Evolutionary conservation across 2,797 vertebrate genomes (phyloP).

Genomic region (Notoglanidium macrostoma): DNA sequence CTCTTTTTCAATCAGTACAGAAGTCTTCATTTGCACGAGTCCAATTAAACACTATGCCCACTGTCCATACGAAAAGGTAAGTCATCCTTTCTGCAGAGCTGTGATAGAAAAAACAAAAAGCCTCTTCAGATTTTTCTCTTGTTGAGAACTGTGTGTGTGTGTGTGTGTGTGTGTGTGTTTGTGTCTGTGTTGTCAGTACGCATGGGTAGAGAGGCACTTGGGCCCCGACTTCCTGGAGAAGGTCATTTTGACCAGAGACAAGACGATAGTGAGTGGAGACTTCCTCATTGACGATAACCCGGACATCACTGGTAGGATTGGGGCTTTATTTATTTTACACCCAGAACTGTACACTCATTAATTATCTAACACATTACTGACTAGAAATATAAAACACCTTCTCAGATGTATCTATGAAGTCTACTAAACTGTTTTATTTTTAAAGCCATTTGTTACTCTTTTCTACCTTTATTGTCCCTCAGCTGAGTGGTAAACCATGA

Average conservation of each 20-base stretch:
- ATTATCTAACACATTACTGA: not conserved
- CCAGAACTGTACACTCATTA: not conserved
- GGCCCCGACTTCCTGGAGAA: constrained; percentile 88
- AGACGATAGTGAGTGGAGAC: constrained; percentile 89
- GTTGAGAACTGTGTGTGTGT: not conserved
- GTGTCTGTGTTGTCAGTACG: constrained; percentile 76
- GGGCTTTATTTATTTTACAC: not conserved
- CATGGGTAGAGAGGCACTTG: constrained; percentile 94
- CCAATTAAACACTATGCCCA: constrained; percentile 87
- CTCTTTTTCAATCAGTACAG: constrained; percentile 78
- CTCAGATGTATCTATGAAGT: not conserved
- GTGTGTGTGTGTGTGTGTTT: constrained; percentile 20
- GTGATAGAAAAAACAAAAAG: too few species aligned
- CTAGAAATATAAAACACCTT: not conserved
- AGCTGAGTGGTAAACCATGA: not conserved
- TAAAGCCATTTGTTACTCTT: not conserved
- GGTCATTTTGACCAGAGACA: constrained; percentile 91
- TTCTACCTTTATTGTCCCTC: not conserved
- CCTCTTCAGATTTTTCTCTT: not conserved
- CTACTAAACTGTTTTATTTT: not conserved
- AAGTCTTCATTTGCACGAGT: constrained; percentile 96
- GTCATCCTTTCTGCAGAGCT: not conserved
- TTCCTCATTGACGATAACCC: constrained; percentile 93
- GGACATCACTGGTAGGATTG: constrained; percentile 82
- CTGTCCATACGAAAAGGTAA: constrained; percentile 94